phyloP scores from a whole-genome alignment of 64 coral and sea anemone species.

The Dendronephthya gigantea region DNA sequence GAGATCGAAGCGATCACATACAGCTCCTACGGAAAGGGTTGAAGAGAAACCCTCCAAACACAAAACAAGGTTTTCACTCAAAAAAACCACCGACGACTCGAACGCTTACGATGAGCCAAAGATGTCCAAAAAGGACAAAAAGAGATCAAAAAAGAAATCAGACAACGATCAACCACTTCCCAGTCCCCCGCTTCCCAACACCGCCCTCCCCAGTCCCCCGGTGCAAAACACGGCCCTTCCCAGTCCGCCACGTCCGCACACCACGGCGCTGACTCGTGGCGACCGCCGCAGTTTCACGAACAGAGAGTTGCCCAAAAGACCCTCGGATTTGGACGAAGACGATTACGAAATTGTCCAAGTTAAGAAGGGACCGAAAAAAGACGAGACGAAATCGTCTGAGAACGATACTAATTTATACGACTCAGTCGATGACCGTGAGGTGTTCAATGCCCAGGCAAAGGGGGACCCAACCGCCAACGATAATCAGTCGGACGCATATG shows the following conservation, averaged over 20 bases:
- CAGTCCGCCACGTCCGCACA: no score
- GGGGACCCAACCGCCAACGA: background rate
- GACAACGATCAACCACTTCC: background rate
- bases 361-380: no score
- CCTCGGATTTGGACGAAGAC: background rate
- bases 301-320: background rate
- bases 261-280: no score
- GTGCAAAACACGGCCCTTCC: no score
- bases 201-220: no score
- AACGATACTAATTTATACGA: background rate
- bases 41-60: background rate
- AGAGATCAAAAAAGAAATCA: background rate
- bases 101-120: background rate
- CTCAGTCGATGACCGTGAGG: background rate
- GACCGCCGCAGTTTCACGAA: background rate
- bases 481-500: background rate
- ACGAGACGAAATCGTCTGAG: background rate
- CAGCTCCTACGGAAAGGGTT: background rate
- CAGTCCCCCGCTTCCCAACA: background rate
- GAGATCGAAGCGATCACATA: background rate
- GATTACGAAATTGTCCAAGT: background rate
- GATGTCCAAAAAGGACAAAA: background rate
- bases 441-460: background rate
- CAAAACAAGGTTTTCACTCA: background rate
- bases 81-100: background rate